Base-by-base conservation (phyloP, 2,113 vertebrate genomes). In the Gadus chalcogrammus region DNA sequence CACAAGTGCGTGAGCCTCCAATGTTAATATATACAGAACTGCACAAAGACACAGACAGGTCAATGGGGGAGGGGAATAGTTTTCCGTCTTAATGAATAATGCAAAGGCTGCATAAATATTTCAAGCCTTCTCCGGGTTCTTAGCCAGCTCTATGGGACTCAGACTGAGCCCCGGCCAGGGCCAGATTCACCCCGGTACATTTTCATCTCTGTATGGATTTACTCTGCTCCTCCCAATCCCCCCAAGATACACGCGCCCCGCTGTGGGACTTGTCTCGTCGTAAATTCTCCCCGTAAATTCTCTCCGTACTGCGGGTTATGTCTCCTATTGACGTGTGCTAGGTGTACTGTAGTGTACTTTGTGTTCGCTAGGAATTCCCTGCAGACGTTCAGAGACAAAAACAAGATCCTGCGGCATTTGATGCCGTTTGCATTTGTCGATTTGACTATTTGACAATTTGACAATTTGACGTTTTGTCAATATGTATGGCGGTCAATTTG, bases 11-110 rank as follows among this genome's bases (percentile, higher is more conserved):
- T 66, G 66, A 58, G 52, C 76, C 68, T 72, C 31, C 6, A 5
- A 35, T 35, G 31, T 35, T 35, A 4, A 35, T 79, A 70, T 79
- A 59, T 60, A 71, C 65, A 84, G 48, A 79, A 72, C 77, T 81
- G 64, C 68, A 78, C 77, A 85, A 73, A 78, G 75, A 79, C 68
- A 64, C 61, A 76, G 22, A 12, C 53, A 35, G 53, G 53, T 5
- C 52, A 56, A 22, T 73, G 86, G 89, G 86, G 89, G 87, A 88
- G 80, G 87, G 85, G 73, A 64, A 69, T 85, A 87, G 85, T 79
- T 75, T 82, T 86, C 78, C 75, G 78, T 74, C 76, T 79, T 86
- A 74, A 90, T 91, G 85, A 90, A 91, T 91, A 86, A 90, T 91
- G 87, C 86, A 91, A 73, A 70, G 17, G 67, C 69, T 72, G 74